Evolutionary conservation across 37 sponge, comb jelly and placozoan genomes (phyloP), one percentile per base, ranked within the genome.

Genomic region (Aplysina aerophoba): DNA sequence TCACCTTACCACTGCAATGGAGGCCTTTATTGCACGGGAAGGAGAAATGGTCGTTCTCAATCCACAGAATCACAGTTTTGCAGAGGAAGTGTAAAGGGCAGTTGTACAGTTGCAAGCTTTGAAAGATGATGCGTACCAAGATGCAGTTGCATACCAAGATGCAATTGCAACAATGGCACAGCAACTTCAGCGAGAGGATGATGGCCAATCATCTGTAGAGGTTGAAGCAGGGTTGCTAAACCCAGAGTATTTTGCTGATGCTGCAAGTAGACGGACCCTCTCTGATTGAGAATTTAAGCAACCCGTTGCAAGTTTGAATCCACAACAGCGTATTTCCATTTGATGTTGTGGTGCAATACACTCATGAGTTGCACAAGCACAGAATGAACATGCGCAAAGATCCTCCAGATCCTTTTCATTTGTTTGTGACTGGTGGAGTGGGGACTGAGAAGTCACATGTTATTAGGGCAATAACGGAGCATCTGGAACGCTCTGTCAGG

Each of bases 1-100:
- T n/a, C n/a, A n/a, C n/a, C 64, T 13, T 14, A 27, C 4, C 4
- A 62, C 64, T 27, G 64, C 64, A 4, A 62, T 62, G 64, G 64
- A 4, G 4, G 64, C 64, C 28, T 62, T 62, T 27, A 14, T 27
- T n/a, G 64, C 28, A 13, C 24, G 27, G 11, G 28, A 62, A n/a
- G 4, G 12, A 6, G 28, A 62, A 28, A 3, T 28, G 4, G 5
- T 6, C 4, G 28, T 62, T 13, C 64, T n/a, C 4, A 31, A 55
- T 55, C 4, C 37, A 38, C 35, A 34, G 36, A 12, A 73, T 35
- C 4, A 30, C 4, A 6, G 5, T 28, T 73, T 73, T 13, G 81
- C 81, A 8, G 81, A 50, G 30, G 81, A 80, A 80, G 81, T 80
- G 5, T 17, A 80, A 27, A 56, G 58, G 56, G 81, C 81, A 3